Base-by-base conservation (phyloP, 2,888 invertebrate species). In the Glyphotaelius pellucidus region DNA sequence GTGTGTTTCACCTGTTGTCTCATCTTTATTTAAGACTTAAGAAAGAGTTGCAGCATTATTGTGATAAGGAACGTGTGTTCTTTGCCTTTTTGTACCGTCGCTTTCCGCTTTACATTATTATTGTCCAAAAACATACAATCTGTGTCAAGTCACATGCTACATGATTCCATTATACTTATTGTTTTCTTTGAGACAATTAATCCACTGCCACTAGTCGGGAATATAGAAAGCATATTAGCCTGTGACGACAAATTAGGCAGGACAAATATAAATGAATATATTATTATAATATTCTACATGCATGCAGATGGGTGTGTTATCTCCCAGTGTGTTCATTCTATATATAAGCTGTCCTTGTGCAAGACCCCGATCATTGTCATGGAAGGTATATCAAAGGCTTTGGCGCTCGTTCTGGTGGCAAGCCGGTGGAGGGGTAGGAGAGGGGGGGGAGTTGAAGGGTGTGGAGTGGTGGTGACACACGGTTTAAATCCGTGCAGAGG, bases 371-470 rank as follows among this genome's bases (percentile, higher is more conserved):
- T 83, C 83, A 83, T 83, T 83, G 83, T 83, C 83, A 83, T 19
- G 67, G 67, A 67, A 67, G 83, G 83, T 35, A 83, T 83, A 83
- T 83, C 83, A 83, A 83, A 83, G 83, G 83, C 83, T 83, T 83
- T 83, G 32, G 83, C 32, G 83, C 83, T 83, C 83, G 83, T 38
- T 67, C 67, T 67, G 25, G 67, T n/a, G 67, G 67, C 67, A 67
- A 67, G 25, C 2, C 5, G 67, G 67, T 2, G 25, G 67, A 67
- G 67, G 25, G 67, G 15, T 19, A 14, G n/a, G 31, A 11, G 32
- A 19, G 83, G 19, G 32, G 19, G 1, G 35, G 38, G 35, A 4
- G 83, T 19, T 83, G 83, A 83, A 83, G 83, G 83, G 83, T 67
- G 83, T 15, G 19, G 83, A 32, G 83, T 83, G 83, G 83, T 35